Evolutionary conservation across 2,888 invertebrate genomes (phyloP).

Genomic region (Branchipolynoe longqiensis): DNA sequence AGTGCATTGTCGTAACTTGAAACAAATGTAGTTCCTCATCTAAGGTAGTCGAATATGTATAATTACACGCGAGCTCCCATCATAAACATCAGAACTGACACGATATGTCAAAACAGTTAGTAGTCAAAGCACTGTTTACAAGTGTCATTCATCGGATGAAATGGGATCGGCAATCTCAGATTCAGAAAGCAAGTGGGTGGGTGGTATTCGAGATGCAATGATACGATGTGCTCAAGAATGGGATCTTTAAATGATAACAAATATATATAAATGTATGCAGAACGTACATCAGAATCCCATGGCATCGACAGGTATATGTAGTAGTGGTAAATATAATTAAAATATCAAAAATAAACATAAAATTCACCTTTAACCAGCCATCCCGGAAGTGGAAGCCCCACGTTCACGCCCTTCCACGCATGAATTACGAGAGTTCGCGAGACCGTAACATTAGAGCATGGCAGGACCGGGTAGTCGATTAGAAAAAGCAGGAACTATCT

Average conservation of each 20-base stretch:
- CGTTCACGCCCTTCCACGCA: conserved; percentile 11
- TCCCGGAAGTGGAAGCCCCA: conserved; percentile 50
- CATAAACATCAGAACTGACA: no score
- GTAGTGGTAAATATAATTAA: neutral
- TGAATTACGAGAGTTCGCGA: conserved; percentile 27
- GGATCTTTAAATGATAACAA: neutral
- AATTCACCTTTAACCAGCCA: conserved; percentile 24
- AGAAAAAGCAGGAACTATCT: conserved; percentile 64
- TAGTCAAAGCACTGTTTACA: no score
- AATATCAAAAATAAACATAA: conserved; percentile 33
- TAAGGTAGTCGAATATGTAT: no score
- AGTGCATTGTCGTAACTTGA: no score
- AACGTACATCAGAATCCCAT: neutral
- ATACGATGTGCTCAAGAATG: no score
- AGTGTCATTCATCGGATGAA: no score
- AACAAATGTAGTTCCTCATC: no score
- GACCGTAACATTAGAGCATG: conserved; percentile 53
- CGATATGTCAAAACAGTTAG: no score
- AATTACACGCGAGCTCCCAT: no score
- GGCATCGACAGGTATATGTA: neutral
- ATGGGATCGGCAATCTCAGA: no score
- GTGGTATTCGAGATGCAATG: neutral
- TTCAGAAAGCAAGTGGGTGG: conserved; percentile 13
- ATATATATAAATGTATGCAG: neutral
- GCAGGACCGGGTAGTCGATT: conserved; percentile 61